phyloP scores from a whole-genome alignment of 2,888 invertebrate species.

The Eumerus sabulonum region DNA sequence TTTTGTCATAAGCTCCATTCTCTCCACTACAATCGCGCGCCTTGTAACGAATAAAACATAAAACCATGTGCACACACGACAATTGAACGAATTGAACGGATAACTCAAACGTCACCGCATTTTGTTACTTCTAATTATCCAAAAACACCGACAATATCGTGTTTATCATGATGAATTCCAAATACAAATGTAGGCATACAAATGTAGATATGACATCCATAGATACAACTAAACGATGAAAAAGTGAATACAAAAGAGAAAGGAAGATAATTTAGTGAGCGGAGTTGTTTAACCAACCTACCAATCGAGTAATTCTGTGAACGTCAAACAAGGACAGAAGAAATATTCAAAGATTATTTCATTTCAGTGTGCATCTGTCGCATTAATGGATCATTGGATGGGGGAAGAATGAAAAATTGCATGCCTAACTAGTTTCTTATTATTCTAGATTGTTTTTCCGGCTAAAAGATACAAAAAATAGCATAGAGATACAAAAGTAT shows the following conservation, averaged over 20 bases:
- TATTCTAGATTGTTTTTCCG: conserved; percentile 42
- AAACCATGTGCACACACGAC: neutral
- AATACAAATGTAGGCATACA: conserved; percentile 13
- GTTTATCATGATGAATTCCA: neutral
- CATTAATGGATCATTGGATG: too few species aligned
- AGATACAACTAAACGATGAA: conserved; percentile 15
- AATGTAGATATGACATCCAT: conserved; percentile 24
- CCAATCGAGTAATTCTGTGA: conserved; percentile 2
- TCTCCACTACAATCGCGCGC: neutral
- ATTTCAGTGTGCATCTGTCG: conserved; percentile 3
- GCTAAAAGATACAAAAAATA: conserved; percentile 26
- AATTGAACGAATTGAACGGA: conserved; percentile 37
- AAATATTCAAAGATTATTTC: neutral
- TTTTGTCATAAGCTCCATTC: conserved; percentile 4
- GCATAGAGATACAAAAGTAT: conserved; percentile 21
- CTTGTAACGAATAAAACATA: too few species aligned
- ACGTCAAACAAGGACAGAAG: conserved; percentile 27
- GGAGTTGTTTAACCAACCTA: conserved; percentile 39
- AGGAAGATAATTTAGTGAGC: conserved; percentile 30
- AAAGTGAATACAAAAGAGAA: conserved; percentile 11
- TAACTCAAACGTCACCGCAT: conserved; percentile 54
- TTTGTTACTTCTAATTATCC: conserved; percentile 64
- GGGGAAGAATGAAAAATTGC: neutral
- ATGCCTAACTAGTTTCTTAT: conserved; percentile 58
- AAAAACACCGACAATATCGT: conserved; percentile 46